Percentiles rank a stretch among this genome's conserved stretches.
Conservation (phyloP, 2,888 invertebrate genomes). For the Chloromyia formosa region DNA sequence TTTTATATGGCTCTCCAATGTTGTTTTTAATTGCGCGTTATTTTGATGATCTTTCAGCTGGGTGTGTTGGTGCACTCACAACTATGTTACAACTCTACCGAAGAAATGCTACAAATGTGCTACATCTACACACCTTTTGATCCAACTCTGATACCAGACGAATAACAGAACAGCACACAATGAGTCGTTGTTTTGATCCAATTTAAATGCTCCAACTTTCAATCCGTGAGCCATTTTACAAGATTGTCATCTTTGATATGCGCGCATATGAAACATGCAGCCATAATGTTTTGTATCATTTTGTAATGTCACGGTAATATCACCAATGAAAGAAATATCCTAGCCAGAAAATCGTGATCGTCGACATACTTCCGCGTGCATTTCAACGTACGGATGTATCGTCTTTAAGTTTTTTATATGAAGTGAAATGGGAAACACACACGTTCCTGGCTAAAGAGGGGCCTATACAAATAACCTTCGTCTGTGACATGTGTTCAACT, state of each 20-base stretch:
- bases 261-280: constrained; percentile 17
- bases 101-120: too few relatives aligned
- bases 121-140: too few relatives aligned
- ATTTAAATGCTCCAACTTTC: constrained; percentile 19
- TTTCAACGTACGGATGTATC: constrained; percentile 14
- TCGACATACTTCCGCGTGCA: constrained; percentile 27
- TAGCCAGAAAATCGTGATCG: constrained; percentile 34
- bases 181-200: background rate
- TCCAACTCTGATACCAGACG: too few relatives aligned
- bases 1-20: too few relatives aligned
- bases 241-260: constrained; percentile 31
- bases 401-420: background rate
- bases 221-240: constrained; percentile 27
- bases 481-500: constrained; percentile 24
- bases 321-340: constrained; percentile 8
- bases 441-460: constrained; percentile 4
- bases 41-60: too few relatives aligned
- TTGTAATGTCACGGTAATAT: constrained; percentile 29
- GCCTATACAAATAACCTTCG: constrained; percentile 4
- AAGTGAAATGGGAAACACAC: constrained; percentile 25
- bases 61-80: too few relatives aligned
- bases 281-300: constrained; percentile 29
- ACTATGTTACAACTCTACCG: too few relatives aligned
- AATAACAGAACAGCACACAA: too few relatives aligned
- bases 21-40: too few relatives aligned